Percentiles rank a stretch among this genome's conserved stretches.
These are phyloP conservation scores for Oncorhynchus tshawytscha DNA, from an alignment of 2,113 vertebrate species.

Conservation along the genomic window DNA sequence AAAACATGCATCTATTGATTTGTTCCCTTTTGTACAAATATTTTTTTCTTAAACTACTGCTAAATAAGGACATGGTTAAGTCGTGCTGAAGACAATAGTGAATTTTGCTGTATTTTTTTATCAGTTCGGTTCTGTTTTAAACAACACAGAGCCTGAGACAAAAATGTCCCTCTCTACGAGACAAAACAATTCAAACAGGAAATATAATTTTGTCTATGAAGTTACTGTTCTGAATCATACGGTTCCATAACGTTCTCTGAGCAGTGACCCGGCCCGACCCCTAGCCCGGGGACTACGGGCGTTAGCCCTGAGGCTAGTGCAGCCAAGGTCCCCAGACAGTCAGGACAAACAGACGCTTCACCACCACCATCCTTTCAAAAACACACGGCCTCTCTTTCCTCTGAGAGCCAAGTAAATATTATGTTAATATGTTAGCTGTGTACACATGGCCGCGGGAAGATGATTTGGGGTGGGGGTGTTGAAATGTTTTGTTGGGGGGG, in stretches of 20 bases:
- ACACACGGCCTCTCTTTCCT: conserved; percentile 11
- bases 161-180: too few species aligned
- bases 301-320: conserved; percentile 3
- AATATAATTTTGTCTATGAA: too few species aligned
- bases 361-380: conserved; percentile 5
- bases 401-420: not conserved
- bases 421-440: not conserved
- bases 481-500: too few species aligned
- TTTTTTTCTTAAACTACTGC: too few species aligned
- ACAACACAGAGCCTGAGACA: not conserved
- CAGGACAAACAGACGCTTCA: conserved; percentile 22
- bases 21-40: too few species aligned
- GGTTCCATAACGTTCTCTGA: not conserved
- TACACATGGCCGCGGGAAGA: not conserved
- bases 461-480: too few species aligned
- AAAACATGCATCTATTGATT: not conserved
- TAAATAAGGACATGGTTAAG: too few species aligned
- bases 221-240: not conserved
- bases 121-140: too few species aligned
- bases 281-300: conserved; percentile 9
- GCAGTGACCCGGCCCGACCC: conserved; percentile 27
- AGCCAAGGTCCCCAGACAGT: too few species aligned
- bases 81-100: too few species aligned
- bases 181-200: too few species aligned
- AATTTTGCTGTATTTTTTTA: too few species aligned